Evolutionary conservation across 2,113 vertebrate genomes (phyloP).

Genomic region (Macrotus californicus): DNA sequence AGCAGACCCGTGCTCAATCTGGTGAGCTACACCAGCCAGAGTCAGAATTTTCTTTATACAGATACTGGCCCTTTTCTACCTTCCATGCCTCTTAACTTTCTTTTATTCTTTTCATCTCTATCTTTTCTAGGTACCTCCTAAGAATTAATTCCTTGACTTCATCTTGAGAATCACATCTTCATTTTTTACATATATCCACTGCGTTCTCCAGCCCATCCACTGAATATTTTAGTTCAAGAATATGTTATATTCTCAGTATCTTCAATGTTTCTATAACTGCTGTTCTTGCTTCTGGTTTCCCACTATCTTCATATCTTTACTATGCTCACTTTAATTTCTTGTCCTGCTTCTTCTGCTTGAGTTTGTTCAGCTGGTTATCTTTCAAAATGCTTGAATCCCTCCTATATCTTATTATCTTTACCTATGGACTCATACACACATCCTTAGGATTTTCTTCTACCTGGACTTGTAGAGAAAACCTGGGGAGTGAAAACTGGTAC

Average conservation of each 20-base stretch:
- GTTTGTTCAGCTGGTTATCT: not conserved
- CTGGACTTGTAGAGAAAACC: not conserved
- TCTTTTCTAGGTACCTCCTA: not conserved
- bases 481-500: not conserved
- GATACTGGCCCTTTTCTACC: not conserved
- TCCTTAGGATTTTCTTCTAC: not conserved
- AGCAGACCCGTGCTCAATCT: no score
- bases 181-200: not conserved
- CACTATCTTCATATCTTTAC: not conserved
- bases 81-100: not conserved
- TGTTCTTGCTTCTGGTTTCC: not conserved
- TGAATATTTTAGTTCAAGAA: not conserved
- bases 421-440: not conserved
- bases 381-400: not conserved
- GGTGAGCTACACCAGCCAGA: no score
- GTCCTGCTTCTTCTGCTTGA: not conserved
- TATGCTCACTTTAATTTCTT: not conserved
- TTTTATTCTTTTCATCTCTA: not conserved
- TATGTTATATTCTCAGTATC: not conserved
- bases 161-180: not conserved
- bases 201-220: not conserved
- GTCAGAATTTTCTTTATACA: not conserved
- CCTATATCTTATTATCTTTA: not conserved
- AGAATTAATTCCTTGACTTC: not conserved
- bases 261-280: not conserved